Percentiles rank a stretch among this genome's conserved stretches.
These are phyloP conservation scores for Paratilapia polleni DNA, from an alignment of 2,113 vertebrate genomes.

Conservation along the genomic window DNA sequence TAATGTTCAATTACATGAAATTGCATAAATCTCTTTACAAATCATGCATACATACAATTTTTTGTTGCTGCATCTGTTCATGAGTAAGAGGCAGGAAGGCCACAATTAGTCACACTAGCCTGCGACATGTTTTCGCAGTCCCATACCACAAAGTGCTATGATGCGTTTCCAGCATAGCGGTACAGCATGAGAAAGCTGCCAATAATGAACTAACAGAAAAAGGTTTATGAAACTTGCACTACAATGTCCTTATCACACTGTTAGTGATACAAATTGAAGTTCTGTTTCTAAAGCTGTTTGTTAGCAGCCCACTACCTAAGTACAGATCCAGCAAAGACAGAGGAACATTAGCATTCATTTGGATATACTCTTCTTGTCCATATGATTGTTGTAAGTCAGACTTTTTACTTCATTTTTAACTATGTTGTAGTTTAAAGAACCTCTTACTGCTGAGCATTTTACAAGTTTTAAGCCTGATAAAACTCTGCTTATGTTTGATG, in stretches of 20 bases:
- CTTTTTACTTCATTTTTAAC: too few relatives aligned
- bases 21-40: neutral
- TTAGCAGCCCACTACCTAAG: neutral
- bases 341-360: neutral
- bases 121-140: neutral
- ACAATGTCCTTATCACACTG: neutral
- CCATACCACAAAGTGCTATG: neutral
- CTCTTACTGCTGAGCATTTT: neutral
- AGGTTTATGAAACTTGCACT: neutral
- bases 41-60: neutral
- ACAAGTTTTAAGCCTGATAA: neutral
- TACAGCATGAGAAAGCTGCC: too few relatives aligned
- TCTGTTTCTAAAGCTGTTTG: neutral
- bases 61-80: neutral
- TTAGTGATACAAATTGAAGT: neutral
- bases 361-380: too few relatives aligned
- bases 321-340: neutral
- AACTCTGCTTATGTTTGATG: neutral
- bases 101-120: neutral
- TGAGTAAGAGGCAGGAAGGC: neutral
- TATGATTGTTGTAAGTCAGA: too few relatives aligned
- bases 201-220: neutral
- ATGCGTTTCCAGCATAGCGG: too few relatives aligned
- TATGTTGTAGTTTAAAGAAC: too few relatives aligned
- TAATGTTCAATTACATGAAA: neutral